A percentile compares a stretch with the other conserved stretches of the same genome.
These are phyloP conservation scores for Rhinoderma darwinii DNA, from an alignment of 2,113 vertebrate species.

Conservation along the genomic window DNA sequence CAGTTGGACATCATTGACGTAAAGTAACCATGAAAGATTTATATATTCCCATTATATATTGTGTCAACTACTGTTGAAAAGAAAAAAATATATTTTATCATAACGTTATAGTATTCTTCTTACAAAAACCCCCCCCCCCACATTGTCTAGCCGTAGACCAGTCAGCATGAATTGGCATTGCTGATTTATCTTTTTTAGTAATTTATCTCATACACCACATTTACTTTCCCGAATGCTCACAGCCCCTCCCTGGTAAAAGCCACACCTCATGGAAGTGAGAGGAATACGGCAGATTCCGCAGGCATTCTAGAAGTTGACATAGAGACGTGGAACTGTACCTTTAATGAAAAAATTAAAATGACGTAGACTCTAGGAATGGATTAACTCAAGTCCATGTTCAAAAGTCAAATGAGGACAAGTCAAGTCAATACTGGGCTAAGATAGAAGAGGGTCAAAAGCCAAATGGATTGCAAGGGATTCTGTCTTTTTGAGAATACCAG, in stretches of 20 bases:
- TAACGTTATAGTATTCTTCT: background rate
- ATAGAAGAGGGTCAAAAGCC: background rate
- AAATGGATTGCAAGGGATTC: background rate
- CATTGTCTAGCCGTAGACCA: background rate
- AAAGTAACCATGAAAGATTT: too few species aligned
- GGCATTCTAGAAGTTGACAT: background rate
- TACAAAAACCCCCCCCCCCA: background rate
- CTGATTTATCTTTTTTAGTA: background rate
- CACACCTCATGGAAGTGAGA: background rate
- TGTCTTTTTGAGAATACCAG: background rate
- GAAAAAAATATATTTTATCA: too few species aligned
- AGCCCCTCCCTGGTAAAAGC: background rate
- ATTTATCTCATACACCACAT: background rate
- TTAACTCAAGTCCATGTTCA: background rate
- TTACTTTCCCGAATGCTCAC: background rate
- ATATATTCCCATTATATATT: too few species aligned
- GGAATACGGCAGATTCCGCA: background rate
- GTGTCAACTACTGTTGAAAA: too few species aligned
- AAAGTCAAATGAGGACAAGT: background rate
- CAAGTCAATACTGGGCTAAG: background rate
- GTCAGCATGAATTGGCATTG: background rate
- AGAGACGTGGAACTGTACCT: background rate
- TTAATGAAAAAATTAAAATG: background rate
- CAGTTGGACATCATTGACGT: too few species aligned
- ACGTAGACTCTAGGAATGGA: background rate